phyloP scores from a whole-genome alignment of 2,797 vertebrate species.

The Xerus rutilus region DNA sequence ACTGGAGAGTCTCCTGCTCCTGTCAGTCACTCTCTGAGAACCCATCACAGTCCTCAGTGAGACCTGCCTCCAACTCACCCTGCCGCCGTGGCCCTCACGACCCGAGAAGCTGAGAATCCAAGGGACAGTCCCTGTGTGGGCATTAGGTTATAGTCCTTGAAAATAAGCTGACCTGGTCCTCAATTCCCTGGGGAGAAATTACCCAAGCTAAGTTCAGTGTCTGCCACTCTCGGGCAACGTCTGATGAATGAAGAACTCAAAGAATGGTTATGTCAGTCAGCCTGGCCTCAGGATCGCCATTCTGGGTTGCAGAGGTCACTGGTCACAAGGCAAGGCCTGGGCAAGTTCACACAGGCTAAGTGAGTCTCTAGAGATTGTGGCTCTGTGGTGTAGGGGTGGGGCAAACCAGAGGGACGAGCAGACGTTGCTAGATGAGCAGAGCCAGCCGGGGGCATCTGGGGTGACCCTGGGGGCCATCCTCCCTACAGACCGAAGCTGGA shows the following conservation, averaged over 20 bases:
- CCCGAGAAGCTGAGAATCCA: background rate
- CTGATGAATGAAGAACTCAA: background rate
- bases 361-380: background rate
- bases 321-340: background rate
- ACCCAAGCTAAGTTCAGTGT: slow-evolving; percentile 80
- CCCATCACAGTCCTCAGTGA: background rate
- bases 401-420: background rate
- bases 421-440: background rate
- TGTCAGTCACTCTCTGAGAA: background rate
- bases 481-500: background rate
- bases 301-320: background rate
- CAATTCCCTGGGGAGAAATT: slow-evolving; percentile 76
- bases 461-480: background rate
- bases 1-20: background rate
- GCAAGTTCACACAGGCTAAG: background rate
- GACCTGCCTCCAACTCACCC: background rate
- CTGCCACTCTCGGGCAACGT: background rate
- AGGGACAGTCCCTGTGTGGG: slow-evolving; percentile 75
- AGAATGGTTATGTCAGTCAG: background rate
- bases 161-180: slow-evolving; percentile 84
- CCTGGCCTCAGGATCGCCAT: background rate
- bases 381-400: background rate
- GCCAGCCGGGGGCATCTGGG: background rate
- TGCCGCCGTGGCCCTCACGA: too few relatives aligned
- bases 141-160: slow-evolving; percentile 64